phyloP scores from a whole-genome alignment of 64 coral and sea anemone species.

The Stylophora pistillata region DNA sequence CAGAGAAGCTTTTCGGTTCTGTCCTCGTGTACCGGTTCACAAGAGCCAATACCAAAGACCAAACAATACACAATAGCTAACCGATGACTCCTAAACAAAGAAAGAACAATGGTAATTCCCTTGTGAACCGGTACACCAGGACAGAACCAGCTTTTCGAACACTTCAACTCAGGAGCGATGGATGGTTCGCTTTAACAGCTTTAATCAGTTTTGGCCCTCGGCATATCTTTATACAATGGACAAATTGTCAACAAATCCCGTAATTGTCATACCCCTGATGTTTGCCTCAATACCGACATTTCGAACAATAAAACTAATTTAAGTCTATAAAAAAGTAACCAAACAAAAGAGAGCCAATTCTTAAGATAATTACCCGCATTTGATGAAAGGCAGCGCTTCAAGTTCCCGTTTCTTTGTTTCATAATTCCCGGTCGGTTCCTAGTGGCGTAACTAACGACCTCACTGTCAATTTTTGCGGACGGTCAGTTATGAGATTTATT shows the following conservation, averaged over 20 bases:
- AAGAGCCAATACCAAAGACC: no score
- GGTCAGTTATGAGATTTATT: not conserved
- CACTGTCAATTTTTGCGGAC: not conserved
- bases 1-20: not conserved
- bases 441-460: not conserved
- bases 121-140: no score
- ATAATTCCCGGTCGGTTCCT: not conserved
- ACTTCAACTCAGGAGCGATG: not conserved
- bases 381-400: not conserved
- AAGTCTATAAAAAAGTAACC: not conserved
- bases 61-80: no score
- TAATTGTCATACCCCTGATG: constrained; percentile 25
- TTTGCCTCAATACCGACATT: not conserved
- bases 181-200: not conserved
- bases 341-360: constrained; percentile 11
- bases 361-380: not conserved
- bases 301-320: constrained; percentile 8
- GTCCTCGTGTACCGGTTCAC: no score
- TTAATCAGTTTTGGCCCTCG: not conserved
- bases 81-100: no score
- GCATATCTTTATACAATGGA: not conserved
- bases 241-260: constrained; percentile 20
- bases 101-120: no score
- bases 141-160: no score
- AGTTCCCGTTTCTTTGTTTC: not conserved